phyloP scores from a whole-genome alignment of 2,888 invertebrate species.

The Tiliacea aurago region DNA sequence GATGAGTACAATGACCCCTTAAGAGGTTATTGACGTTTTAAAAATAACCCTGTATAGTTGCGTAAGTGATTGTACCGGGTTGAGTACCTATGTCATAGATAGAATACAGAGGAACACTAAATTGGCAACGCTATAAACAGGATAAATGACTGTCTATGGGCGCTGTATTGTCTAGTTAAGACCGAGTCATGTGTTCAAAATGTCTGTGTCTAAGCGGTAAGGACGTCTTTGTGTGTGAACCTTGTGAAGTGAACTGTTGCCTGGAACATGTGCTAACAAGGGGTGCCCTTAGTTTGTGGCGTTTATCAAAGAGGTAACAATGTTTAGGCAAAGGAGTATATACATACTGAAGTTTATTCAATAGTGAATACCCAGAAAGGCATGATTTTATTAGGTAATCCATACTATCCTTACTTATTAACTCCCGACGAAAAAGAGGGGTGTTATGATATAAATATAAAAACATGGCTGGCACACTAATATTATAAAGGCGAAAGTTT shows the following conservation, averaged over 20 bases:
- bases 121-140: slow-evolving; percentile 45
- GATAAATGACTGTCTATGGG: slow-evolving; percentile 51
- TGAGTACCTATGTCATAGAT: slow-evolving; percentile 24
- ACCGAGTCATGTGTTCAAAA: slow-evolving; percentile 40
- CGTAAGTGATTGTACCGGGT: slow-evolving; percentile 34
- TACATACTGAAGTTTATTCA: not conserved
- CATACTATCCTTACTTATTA: no score
- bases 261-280: slow-evolving; percentile 41
- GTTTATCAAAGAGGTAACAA: slow-evolving; percentile 21
- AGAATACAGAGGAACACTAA: slow-evolving; percentile 50
- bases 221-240: slow-evolving; percentile 45
- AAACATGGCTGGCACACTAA: no score
- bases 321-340: not conserved
- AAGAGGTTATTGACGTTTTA: no score
- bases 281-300: slow-evolving; percentile 7
- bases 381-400: not conserved
- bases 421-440: no score
- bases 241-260: slow-evolving; percentile 31
- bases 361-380: not conserved
- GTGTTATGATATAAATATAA: no score
- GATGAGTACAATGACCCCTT: no score
- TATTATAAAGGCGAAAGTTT: no score
- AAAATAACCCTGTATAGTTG: no score
- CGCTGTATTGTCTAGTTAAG: slow-evolving; percentile 48
- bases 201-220: slow-evolving; percentile 22